Evolutionary conservation across 2,888 invertebrate species (phyloP), one percentile per base, ranked within the genome.

Genomic region (Notodonta ziczac): DNA sequence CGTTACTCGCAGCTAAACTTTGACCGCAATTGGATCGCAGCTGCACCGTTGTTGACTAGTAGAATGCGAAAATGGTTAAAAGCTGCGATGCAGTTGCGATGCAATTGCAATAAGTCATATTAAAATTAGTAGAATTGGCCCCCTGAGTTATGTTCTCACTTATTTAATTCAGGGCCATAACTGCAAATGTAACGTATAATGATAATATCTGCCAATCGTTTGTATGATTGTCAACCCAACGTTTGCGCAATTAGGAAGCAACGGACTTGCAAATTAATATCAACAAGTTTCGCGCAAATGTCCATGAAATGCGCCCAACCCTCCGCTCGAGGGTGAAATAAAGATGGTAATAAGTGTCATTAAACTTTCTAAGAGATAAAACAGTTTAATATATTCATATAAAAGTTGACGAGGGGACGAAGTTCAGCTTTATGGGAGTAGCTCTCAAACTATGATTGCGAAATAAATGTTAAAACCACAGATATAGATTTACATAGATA

Each of bases 321-420:
- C 13, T 55, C 40, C 24, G 14, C 40, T 55, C 14, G 12, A 16
- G 40, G 54, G 14, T 7, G 40, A 60, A 60, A 60, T 60, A 60
- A 50, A 56, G 42, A 48, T 54, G 54, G n/a, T 60, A 60, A 59
- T 50, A 16, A 55, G 13, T 48, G 57, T 61, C 61, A 60, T 55
- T 8, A 14, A 35, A 40, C 40, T 55, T 55, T 55, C 55, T 14
- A n/a, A 40, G 13, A 40, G 40, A 55, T 40, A 12, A 40, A 61
- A 61, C 40, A 14, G 39, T 40, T 14, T n/a, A 16, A 40, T 13
- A 12, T 32, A 52, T 52, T 52, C 32, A 13, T 55, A 16, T 35
- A 14, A 40, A 55, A 40, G 40, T 55, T 39, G 46, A 46, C 2
- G 46, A 1, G n/a, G 13, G n/a, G 5, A 13, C n/a, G 46, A 46